Percentiles rank a stretch among this genome's conserved stretches.
Conservation (phyloP, 2,888 invertebrate species). For the Chalcosyrphus nemorum region DNA sequence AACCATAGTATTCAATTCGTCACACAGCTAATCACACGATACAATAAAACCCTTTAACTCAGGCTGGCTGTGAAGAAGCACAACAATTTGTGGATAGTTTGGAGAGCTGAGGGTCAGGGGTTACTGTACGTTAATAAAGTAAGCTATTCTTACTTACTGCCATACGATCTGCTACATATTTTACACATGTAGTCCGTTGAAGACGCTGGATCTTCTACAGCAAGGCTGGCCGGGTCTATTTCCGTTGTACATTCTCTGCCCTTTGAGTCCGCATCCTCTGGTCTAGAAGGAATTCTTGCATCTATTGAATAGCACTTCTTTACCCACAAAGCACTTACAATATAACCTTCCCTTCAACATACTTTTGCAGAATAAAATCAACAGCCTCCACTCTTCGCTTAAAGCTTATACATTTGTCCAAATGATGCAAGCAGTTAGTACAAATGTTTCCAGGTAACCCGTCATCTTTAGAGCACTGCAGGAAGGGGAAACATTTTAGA, state of each 20-base stretch:
- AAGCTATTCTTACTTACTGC: conserved; percentile 17
- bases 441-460: conserved; percentile 26
- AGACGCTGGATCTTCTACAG: neutral
- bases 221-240: no score
- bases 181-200: neutral
- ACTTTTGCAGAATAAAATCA: neutral
- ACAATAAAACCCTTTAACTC: no score
- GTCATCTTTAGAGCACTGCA: conserved; percentile 16
- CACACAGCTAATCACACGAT: no score
- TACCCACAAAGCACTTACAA: no score
- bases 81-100: no score
- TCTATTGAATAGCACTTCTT: no score
- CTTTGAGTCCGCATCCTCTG: neutral
- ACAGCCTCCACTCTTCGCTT: conserved; percentile 25
- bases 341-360: neutral
- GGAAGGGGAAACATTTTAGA: no score
- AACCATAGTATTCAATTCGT: no score
- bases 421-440: conserved; percentile 11
- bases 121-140: no score
- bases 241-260: neutral
- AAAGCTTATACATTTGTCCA: conserved; percentile 17
- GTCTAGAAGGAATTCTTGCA: no score
- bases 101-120: no score
- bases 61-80: no score
- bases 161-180: neutral